phyloP scores from a whole-genome alignment of 2,797 vertebrate species.

The Rhynchotus rufescens region DNA sequence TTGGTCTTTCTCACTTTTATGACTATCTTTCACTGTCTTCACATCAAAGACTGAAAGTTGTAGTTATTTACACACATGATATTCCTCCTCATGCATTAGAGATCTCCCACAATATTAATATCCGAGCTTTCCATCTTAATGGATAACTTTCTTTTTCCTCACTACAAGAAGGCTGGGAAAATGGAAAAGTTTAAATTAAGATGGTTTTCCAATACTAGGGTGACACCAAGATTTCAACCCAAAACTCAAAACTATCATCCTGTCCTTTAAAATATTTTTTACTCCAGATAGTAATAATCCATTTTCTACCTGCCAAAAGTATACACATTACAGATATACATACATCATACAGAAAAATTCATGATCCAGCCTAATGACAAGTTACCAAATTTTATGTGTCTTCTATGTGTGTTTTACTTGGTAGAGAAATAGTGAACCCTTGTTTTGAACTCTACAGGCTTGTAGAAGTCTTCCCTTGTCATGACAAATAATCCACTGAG shows the following conservation, averaged over 20 bases:
- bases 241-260: background rate
- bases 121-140: background rate
- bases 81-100: background rate
- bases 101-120: background rate
- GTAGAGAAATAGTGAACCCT: background rate
- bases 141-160: background rate
- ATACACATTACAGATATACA: fast-evolving
- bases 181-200: background rate
- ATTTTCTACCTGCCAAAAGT: background rate
- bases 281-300: background rate
- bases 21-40: background rate
- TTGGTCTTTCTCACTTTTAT: background rate
- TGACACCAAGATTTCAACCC: background rate
- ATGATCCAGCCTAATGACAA: background rate
- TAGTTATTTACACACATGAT: background rate
- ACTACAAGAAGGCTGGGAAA: background rate
- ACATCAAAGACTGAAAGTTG: background rate
- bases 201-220: background rate
- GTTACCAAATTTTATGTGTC: background rate
- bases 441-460: background rate
- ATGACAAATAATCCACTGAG: background rate
- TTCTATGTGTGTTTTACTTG: background rate
- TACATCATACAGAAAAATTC: background rate
- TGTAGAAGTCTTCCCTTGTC: background rate
- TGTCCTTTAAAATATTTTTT: background rate